Evolutionary conservation across 2,113 vertebrate species (phyloP).

Genomic region (Prionailurus bengalensis): DNA sequence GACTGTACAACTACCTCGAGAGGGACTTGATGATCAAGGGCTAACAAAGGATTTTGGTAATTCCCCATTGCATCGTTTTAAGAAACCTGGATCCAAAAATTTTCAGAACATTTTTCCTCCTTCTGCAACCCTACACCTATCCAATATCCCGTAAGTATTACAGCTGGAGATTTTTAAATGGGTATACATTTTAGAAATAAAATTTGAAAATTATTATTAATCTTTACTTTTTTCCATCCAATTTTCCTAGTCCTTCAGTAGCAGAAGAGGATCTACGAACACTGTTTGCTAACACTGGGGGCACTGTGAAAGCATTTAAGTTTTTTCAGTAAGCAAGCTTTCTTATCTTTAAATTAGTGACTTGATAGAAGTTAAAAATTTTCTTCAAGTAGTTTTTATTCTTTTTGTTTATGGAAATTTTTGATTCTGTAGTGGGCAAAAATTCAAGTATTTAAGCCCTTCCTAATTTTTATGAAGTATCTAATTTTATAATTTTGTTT

Average conservation of each 20-base stretch:
- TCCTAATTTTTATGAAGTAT: conserved; percentile 74
- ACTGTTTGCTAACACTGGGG: conserved; percentile 97
- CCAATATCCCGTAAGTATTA: conserved; percentile 97
- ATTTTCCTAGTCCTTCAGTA: conserved; percentile 92
- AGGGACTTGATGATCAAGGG: conserved; percentile 98
- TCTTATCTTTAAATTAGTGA: conserved; percentile 72
- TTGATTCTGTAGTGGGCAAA: neutral
- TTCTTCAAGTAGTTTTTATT: conserved; percentile 35
- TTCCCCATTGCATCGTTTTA: conserved; percentile 98
- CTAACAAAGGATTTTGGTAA: conserved; percentile 98
- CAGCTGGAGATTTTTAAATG: neutral
- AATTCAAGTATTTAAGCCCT: conserved; percentile 19
- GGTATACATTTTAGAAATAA: neutral
- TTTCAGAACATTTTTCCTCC: conserved; percentile 99
- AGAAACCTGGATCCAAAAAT: conserved; percentile 98
- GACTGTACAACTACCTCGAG: conserved; percentile 97
- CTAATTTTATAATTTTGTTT: conserved; percentile 88
- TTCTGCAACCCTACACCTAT: conserved; percentile 97
- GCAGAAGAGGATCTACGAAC: conserved; percentile 96
- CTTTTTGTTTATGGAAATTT: neutral
- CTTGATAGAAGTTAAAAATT: neutral
- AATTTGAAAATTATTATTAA: neutral
- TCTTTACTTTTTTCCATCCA: neutral
- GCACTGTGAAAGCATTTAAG: conserved; percentile 99
- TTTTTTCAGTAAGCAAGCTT: conserved; percentile 97